Base-by-base conservation (phyloP, 2,797 vertebrate species). In the Hyperoplus lanceolatus region DNA sequence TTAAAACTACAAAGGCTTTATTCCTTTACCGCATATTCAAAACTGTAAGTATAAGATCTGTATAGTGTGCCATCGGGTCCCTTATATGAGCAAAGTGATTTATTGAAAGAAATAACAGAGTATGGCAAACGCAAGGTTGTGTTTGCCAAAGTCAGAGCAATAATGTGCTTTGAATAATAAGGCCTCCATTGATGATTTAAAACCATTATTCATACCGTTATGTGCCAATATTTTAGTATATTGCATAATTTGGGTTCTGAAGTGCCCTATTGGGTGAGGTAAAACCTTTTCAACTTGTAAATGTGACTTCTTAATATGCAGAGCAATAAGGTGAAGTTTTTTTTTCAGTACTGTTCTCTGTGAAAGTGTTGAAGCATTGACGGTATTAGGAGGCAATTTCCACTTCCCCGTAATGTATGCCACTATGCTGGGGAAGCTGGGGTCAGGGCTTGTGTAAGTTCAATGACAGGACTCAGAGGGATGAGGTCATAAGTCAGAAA, bases 401-500 rank as follows among this genome's bases (percentile, higher is more conserved):
- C 82, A 85, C 83, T 87, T 89, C 77, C 79, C 77, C 41, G 39
- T 21, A 18, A 68, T 48, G 45, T 59, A 70, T 76, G 82, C 70
- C 59, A 70, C 57, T 45, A 16, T 63, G 53, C 15, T 50, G 5
- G 8, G 67, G 72, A 81, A 71, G 68, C 68, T 9, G 65, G 73
- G 83, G 81, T 90, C 75, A 86, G 78, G 72, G 75, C 80, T 66
- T 50, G 74, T 75, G 83, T 73, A 53, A 74, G 82, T 80, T 29
- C 89, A 89, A 87, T 81, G 76, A 85, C 84, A 86, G 87, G 84
- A 78, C 81, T 81, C 83, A 12, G 67, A 76, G 70, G 81, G 57
- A 87, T 86, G 89, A 92, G 91, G 85, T 92, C 89, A 88, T 42
- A 62, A 78, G 86, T 93, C 74, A 78, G 48, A 74, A 83, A 84